phyloP scores from a whole-genome alignment of 2,888 invertebrate species.

The Andrena praecox region DNA sequence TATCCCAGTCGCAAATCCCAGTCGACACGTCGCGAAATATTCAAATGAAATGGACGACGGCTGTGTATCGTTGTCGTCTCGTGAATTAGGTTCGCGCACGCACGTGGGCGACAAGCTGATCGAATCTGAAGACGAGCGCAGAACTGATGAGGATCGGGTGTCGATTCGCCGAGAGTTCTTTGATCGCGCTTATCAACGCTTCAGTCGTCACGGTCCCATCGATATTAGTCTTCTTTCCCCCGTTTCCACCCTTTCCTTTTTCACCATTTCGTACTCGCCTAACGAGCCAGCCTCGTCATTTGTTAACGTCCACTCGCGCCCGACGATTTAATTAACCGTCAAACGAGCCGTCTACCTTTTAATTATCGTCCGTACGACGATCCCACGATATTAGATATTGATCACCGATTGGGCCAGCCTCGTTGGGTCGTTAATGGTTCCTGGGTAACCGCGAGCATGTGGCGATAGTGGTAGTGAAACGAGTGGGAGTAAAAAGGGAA shows the following conservation, averaged over 20 bases:
- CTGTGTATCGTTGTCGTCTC: background rate
- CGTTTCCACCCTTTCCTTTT: background rate
- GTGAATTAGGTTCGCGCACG: conserved; percentile 8
- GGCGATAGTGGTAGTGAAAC: background rate
- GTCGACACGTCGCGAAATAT: conserved; percentile 32
- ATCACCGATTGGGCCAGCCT: background rate
- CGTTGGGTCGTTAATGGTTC: background rate
- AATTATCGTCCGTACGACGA: background rate
- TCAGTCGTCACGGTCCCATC: background rate
- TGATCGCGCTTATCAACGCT: conserved; percentile 6
- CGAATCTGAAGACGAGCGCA: background rate
- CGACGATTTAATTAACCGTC: conserved; percentile 53
- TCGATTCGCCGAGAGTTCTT: conserved; percentile 16
- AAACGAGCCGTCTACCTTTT: background rate
- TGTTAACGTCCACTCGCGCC: conserved; percentile 25
- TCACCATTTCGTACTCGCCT: background rate
- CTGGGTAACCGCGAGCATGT: background rate
- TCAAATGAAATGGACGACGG: conserved; percentile 27
- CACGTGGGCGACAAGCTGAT: conserved; percentile 14
- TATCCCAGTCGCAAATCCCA: background rate
- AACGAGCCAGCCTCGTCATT: conserved; percentile 32
- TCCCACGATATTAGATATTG: conserved; percentile 5
- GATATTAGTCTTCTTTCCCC: background rate
- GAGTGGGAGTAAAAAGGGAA: background rate
- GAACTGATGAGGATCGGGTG: conserved; percentile 17